These are phyloP conservation scores for Gymnothorax reevesii DNA, from an alignment of 2,797 vertebrate species.

Conservation along the genomic window DNA sequence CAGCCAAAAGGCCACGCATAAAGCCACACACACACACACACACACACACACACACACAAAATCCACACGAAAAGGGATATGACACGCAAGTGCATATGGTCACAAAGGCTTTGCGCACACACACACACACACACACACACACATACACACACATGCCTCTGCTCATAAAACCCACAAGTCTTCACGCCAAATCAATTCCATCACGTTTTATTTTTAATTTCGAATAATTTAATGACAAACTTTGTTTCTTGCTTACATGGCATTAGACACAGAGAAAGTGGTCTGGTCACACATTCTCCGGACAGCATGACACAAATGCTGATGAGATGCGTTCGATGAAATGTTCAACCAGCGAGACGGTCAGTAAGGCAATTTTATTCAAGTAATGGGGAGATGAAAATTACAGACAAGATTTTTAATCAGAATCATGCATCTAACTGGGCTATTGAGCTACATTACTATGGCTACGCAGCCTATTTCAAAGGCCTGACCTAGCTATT, in stretches of 20 bases:
- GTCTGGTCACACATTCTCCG: neutral
- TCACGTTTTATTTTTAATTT: too few relatives aligned
- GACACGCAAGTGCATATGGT: too few relatives aligned
- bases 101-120: too few relatives aligned
- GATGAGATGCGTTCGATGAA: neutral
- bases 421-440: neutral
- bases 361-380: neutral
- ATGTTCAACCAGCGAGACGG: neutral
- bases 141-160: too few relatives aligned
- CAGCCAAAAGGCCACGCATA: conserved; percentile 16
- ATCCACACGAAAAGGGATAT: too few relatives aligned
- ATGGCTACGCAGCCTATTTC: neutral
- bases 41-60: conserved; percentile 11
- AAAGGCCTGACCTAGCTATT: neutral
- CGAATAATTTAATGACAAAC: neutral
- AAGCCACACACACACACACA: conserved; percentile 37
- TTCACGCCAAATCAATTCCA: too few relatives aligned
- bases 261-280: neutral
- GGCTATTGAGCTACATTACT: neutral
- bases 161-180: too few relatives aligned
- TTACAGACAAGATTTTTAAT: neutral
- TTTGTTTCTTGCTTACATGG: neutral
- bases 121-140: too few relatives aligned
- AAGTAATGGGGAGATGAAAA: neutral
- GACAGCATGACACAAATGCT: neutral